Evolutionary conservation across 2,888 invertebrate species (phyloP).

Genomic region (Gastracanthus pulcherrimus): DNA sequence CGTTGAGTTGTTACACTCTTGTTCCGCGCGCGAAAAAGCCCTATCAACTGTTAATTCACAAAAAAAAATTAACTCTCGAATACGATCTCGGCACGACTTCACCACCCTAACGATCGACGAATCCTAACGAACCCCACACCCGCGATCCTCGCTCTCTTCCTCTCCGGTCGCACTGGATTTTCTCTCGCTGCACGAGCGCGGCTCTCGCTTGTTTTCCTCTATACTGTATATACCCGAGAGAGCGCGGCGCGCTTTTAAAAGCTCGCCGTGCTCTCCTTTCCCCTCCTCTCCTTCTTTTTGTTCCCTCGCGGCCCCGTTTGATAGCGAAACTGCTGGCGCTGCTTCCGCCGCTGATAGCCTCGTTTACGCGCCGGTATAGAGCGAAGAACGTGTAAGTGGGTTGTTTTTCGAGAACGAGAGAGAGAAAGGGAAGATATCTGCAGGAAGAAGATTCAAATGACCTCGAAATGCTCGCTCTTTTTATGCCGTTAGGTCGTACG

Average conservation of each 20-base stretch:
- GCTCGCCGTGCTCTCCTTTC: background rate
- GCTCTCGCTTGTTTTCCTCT: too few species aligned
- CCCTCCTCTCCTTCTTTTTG: constrained; percentile 16
- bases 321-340: constrained; percentile 36
- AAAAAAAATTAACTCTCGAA: too few species aligned
- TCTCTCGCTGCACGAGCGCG: background rate
- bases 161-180: constrained; percentile 18
- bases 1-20: too few species aligned
- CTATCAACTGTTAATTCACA: too few species aligned
- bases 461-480: background rate
- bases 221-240: too few species aligned
- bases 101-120: constrained; percentile 52
- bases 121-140: constrained; percentile 55
- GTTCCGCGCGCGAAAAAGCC: too few species aligned
- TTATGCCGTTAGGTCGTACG: background rate
- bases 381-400: constrained; percentile 9
- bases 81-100: too few species aligned
- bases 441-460: constrained; percentile 24
- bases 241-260: constrained; percentile 6
- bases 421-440: constrained; percentile 8
- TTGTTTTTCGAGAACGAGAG: constrained; percentile 7
- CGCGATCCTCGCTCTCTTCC: constrained; percentile 19
- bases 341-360: constrained; percentile 23
- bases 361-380: constrained; percentile 9
- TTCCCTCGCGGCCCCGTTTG: background rate